These are phyloP conservation scores for Dorcus hopei DNA, from an alignment of 2,888 invertebrate genomes.

Conservation along the genomic window DNA sequence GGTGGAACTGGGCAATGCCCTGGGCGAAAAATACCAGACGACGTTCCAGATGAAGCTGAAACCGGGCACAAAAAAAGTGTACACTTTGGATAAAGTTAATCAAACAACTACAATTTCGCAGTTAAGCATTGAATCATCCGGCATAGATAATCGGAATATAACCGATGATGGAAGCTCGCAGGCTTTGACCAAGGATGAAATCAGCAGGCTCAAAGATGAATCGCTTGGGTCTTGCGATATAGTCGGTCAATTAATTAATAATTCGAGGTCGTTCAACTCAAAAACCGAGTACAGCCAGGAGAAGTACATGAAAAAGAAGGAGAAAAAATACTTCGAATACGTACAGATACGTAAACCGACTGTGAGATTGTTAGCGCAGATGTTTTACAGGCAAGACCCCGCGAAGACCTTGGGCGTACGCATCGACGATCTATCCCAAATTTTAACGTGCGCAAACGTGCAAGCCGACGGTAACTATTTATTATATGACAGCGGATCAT, in stretches of 20 bases:
- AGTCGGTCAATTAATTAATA: constrained; percentile 81
- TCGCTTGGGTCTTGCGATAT: constrained; percentile 79
- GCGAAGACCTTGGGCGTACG: constrained; percentile 74
- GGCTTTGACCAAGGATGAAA: constrained; percentile 77
- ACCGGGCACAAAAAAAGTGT: constrained; percentile 53
- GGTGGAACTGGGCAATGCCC: constrained; percentile 63
- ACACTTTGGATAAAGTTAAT: constrained; percentile 54
- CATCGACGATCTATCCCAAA: constrained; percentile 84
- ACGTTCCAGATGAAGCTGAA: constrained; percentile 72
- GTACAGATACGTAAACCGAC: constrained; percentile 77
- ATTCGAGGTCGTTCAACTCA: constrained; percentile 83
- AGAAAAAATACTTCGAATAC: constrained; percentile 86
- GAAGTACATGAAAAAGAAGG: constrained; percentile 93
- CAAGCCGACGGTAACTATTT: constrained; percentile 74
- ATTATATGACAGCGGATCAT: constrained; percentile 85
- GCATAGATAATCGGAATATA: constrained; percentile 81
- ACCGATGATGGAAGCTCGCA: constrained; percentile 78
- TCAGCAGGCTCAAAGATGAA: constrained; percentile 72
- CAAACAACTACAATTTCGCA: constrained; percentile 57
- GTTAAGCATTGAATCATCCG: constrained; percentile 63
- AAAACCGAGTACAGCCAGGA: constrained; percentile 93
- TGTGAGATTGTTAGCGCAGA: constrained; percentile 76
- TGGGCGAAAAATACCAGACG: constrained; percentile 69
- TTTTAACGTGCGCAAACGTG: constrained; percentile 78
- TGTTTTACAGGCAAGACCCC: constrained; percentile 78